Conservation (phyloP, 2,888 invertebrate species). For the Stenchaetothrips biformis region DNA sequence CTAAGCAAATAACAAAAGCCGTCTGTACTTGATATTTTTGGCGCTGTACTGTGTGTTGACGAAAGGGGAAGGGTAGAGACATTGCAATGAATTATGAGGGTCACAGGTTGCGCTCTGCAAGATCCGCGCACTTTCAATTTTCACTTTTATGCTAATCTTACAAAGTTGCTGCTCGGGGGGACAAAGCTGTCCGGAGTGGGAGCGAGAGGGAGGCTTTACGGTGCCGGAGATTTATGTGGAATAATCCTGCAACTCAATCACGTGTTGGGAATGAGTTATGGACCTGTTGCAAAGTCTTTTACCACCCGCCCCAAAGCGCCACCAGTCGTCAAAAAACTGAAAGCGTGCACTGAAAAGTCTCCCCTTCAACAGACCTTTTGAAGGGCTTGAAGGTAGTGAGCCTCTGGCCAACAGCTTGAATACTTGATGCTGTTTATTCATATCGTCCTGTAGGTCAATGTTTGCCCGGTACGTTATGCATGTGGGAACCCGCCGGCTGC, state of each 20-base stretch:
- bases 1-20: no score
- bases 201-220: background rate
- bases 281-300: background rate
- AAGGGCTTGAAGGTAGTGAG: background rate
- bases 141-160: constrained; percentile 9
- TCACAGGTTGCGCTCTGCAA: background rate
- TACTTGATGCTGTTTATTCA: background rate
- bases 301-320: background rate
- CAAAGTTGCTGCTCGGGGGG: background rate
- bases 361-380: no score
- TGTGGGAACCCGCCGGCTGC: background rate
- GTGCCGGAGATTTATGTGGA: background rate
- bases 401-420: background rate
- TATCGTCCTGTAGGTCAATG: constrained; percentile 11
- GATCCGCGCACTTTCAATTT: constrained; percentile 9
- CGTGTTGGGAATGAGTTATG: constrained; percentile 10
- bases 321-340: background rate
- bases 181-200: background rate
- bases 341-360: background rate
- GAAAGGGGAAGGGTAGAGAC: no score
- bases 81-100: background rate
- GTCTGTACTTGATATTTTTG: no score
- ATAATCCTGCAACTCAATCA: background rate
- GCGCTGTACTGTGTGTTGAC: no score
- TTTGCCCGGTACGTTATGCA: constrained; percentile 3